Base-by-base conservation (phyloP, 1,140 invertebrate species). In the Ceratina australensis region DNA sequence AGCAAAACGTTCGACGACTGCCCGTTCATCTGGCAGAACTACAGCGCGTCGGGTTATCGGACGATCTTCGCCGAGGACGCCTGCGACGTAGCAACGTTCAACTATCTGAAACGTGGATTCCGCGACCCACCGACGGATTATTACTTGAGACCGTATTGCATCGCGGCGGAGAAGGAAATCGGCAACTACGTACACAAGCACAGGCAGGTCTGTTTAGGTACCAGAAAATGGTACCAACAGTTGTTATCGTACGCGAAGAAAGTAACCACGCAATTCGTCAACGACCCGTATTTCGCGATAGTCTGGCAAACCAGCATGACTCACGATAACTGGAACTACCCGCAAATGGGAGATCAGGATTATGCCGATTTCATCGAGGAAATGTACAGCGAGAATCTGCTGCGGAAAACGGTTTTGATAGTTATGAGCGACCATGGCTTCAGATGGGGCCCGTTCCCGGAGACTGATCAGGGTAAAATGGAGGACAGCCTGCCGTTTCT, bases 371-470 rank as follows among this genome's bases (percentile, higher is more conserved):
- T 92, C 28, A 47, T 94, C n/a, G 60, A 80, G 10, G 80, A 89
- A 56, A 66, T 93, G 0, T 49, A 52, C 2, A 63, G 73, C 0
- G 49, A 89, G 5, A 81, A 85, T 4, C 66, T 92, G 2, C 76
- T 94, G 5, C 90, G 93, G 47, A 90, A 91, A n/a, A 95, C 95
- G 0, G 89, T 94, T 0, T 66, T 96, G 0, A 88, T 96, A 18
- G 91, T 96, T 20, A 95, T 95, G 91, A 95, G 95, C 84, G 96
- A 96, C 83, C 95, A 96, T 85, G 96, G 96, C 0, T 93, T 95
- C 78, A 88, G 92, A 67, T 96, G 95, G 92, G 95, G 95, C 16
- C 83, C 86, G 0, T 95, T 96, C 78, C 89, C 95, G 2, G 88
- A 93, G 66, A 95, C 95, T 0, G 94, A 94, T 81, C 93, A 93